A percentile compares a stretch with the other conserved stretches of the same genome.
phyloP scores from a whole-genome alignment of 2,888 invertebrate species.

The Cosmia trapezina region DNA sequence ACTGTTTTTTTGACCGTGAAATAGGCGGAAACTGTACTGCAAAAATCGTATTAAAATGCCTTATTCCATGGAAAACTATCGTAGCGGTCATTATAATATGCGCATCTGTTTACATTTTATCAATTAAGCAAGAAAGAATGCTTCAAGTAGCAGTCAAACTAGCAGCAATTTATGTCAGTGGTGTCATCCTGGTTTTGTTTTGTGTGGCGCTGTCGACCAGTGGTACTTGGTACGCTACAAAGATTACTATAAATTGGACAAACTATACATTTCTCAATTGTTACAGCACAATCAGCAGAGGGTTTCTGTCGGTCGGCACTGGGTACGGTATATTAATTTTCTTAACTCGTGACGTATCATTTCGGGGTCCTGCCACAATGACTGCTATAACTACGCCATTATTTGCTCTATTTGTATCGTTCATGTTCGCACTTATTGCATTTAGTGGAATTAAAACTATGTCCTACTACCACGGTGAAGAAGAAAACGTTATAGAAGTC shows the following conservation, averaged over 20 bases:
- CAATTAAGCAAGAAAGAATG: constrained; percentile 77
- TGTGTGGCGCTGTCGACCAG: constrained; percentile 79
- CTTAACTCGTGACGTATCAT: constrained; percentile 78
- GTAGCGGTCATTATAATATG: constrained; percentile 69
- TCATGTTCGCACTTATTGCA: constrained; percentile 75
- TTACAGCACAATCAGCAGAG: constrained; percentile 7
- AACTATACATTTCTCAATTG: background rate
- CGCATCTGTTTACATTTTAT: constrained; percentile 74
- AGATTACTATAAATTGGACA: constrained; percentile 2
- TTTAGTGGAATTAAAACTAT: constrained; percentile 83
- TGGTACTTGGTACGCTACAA: constrained; percentile 80
- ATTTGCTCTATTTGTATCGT: constrained; percentile 73
- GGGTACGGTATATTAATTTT: constrained; percentile 81
- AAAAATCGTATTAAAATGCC: constrained; percentile 64
- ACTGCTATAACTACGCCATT: constrained; percentile 78
- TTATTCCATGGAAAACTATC: constrained; percentile 77
- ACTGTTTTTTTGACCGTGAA: constrained; percentile 81
- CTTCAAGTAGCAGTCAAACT: constrained; percentile 74
- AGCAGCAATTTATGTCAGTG: constrained; percentile 70
- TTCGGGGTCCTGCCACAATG: constrained; percentile 85
- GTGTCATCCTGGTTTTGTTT: constrained; percentile 75
- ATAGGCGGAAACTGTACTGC: constrained; percentile 78
- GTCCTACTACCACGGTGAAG: constrained; percentile 85
- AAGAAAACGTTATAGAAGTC: constrained; percentile 80
- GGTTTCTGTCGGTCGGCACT: constrained; percentile 52